Evolutionary conservation across 2,888 invertebrate species (phyloP), one percentile per base, ranked within the genome.

Genomic region (Aleiodes alternator): DNA sequence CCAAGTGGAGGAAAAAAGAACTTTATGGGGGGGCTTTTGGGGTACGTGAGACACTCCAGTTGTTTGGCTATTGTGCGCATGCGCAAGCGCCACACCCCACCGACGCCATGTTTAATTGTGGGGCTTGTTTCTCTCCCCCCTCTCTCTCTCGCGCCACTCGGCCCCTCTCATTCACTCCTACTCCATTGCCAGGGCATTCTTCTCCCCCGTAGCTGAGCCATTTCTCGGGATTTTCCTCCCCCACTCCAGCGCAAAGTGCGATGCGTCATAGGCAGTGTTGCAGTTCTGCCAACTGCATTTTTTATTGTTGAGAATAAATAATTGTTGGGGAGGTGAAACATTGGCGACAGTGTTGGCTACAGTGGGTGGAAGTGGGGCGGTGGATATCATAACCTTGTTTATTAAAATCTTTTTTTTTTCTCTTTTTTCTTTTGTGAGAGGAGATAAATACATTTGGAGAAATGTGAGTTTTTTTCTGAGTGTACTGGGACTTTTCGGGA

Each of bases 11-110:
- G 4, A 53, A 14, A 23, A 23, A 23, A 23, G n/a, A 53, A 14
- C 16, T 53, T 53, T 53, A 53, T 53, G 16, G 43, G 43, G 43
- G 43, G 43, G 43, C 43, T 43, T 43, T 43, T 43, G 43, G 43
- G 43, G 43, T 43, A 43, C 43, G 9, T 43, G 43, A 43, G 11
- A 11, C 23, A 23, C 29, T 1, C 12, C 48, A 50, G 66, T 16
- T 23, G 14, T 31, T 48, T 50, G 9, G 23, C 16, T 23, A 23
- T 11, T 29, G 6, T 80, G 82, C 87, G 84, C 84, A 84, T 85
- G 85, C 85, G 83, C 80, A 69, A 78, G 82, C 85, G 87, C 87
- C 87, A 87, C 87, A 87, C 87, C 87, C 87, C 87, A 80, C 80
- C 81, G 79, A 74, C 84, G 87, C 85, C 85, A 86, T 87, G 73